A percentile compares a stretch with the other conserved stretches of the same genome.
phyloP scores from a whole-genome alignment of 2,797 vertebrate species.

The Eleutherodactylus coqui region DNA sequence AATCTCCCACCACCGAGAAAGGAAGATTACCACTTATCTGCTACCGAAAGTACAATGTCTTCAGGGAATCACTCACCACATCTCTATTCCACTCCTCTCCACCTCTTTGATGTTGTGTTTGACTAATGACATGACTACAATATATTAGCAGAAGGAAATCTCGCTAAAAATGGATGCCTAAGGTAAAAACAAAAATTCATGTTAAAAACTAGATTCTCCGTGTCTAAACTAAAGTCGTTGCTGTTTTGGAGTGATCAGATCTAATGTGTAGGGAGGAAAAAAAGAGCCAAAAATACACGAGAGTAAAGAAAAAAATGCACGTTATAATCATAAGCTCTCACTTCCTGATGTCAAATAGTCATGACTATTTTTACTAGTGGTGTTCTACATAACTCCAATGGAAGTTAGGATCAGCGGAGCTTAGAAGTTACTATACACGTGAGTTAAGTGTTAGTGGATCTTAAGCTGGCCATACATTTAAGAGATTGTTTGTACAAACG shows the following conservation, averaged over 20 bases:
- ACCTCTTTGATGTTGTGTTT: conserved; percentile 31
- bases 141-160: conserved; percentile 19
- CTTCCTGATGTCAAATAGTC: too few species aligned
- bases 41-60: not conserved
- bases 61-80: conserved; percentile 9
- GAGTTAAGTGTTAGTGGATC: too few species aligned
- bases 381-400: too few species aligned
- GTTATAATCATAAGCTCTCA: too few species aligned
- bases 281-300: not conserved
- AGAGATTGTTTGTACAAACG: too few species aligned
- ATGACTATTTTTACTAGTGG: not conserved
- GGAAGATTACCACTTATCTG: conserved; percentile 1
- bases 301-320: too few species aligned
- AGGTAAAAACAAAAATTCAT: conserved; percentile 11
- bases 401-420: too few species aligned
- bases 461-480: too few species aligned
- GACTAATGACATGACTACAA: conserved; percentile 41
- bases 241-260: not conserved
- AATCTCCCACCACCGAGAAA: conserved; percentile 11
- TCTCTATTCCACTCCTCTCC: conserved; percentile 15
- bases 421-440: too few species aligned
- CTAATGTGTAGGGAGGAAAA: not conserved
- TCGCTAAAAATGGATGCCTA: conserved; percentile 21
- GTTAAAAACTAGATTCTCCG: conserved; percentile 10
- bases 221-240: not conserved